Evolutionary conservation across 2,888 invertebrate genomes (phyloP), one percentile per base, ranked within the genome.

Genomic region (Agriotes lineatus): DNA sequence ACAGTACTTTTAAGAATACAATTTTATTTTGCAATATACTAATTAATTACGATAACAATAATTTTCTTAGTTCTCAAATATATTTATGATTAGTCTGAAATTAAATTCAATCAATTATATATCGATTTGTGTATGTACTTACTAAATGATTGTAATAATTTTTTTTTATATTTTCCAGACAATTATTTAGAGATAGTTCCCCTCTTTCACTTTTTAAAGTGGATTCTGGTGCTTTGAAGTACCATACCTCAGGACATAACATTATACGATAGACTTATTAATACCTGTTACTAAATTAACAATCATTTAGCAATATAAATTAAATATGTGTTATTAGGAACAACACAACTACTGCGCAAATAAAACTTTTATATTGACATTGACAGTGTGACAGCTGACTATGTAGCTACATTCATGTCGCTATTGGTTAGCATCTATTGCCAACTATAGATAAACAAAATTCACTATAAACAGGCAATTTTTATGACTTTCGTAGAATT

Each of bases 161-260:
- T 60, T 79, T 79, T 19, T 78, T 77, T 57, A 88, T 80, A 42
- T 78, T 74, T 42, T 78, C 77, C 19, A 81, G 74, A 25, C 82
- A 73, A 67, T 69, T 67, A 48, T 77, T 74, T 66, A 76, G 65
- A 62, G 75, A 70, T 71, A 78, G 78, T 72, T 76, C 73, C 37
- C 79, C 81, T 68, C 79, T 78, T 73, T 82, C 77, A 70, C 80
- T 72, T 67, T 81, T 80, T 70, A 84, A 82, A 66, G 77, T 76
- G 69, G 85, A 82, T 75, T 82, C 77, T 30, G 86, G 86, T 74
- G 86, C 83, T 73, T 84, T 79, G 77, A 88, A 87, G 73, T 85
- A 81, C 85, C 85, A 88, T 70, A 87, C 85, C 83, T 88, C 87
- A 70, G 89, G 89, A 80, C 86, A 85, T 78, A 88, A 84, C 89